Evolutionary conservation across 2,888 invertebrate genomes (phyloP).

Genomic region (Cataglyphis livida): DNA sequence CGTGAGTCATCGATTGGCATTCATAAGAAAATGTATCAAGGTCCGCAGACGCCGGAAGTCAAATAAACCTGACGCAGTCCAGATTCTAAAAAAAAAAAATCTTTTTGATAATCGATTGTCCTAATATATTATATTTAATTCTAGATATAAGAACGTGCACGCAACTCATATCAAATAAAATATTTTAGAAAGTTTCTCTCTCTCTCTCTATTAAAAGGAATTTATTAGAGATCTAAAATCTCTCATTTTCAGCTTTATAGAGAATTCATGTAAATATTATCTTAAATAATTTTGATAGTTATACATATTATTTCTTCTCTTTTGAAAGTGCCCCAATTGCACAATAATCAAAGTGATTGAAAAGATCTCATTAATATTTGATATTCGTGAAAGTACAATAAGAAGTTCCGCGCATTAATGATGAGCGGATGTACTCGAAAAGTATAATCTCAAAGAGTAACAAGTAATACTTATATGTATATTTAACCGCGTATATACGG

Average conservation of each 20-base stretch:
- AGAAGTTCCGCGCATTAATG: background rate
- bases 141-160: background rate
- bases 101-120: background rate
- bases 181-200: background rate
- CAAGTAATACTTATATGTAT: background rate
- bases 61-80: background rate
- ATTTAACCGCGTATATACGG: background rate
- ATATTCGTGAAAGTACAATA: constrained; percentile 41
- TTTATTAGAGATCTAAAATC: background rate
- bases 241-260: background rate
- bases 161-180: background rate
- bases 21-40: background rate
- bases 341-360: background rate
- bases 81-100: background rate
- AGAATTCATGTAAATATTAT: background rate
- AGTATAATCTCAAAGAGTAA: constrained; percentile 21
- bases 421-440: constrained; percentile 32
- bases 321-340: background rate
- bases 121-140: background rate
- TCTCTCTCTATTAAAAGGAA: background rate
- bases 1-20: constrained; percentile 1
- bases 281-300: background rate
- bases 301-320: background rate
- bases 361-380: constrained; percentile 28
- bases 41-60: background rate